phyloP scores from a whole-genome alignment of 2,888 invertebrate species.

The Stramonita haemastoma region DNA sequence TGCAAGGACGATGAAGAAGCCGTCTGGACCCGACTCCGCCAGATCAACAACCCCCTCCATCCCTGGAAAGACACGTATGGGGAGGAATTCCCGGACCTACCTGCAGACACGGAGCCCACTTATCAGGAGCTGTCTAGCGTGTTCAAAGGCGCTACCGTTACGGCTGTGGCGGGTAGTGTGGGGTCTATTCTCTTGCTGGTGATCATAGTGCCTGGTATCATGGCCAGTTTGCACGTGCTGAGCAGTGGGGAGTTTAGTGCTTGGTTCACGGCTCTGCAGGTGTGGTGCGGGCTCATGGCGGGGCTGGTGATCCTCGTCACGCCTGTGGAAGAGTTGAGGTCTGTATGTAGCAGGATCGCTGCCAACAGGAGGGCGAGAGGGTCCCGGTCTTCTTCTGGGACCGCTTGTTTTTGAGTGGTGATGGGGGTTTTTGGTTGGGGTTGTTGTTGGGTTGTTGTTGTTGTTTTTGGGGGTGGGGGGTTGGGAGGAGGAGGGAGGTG shows the following conservation, averaged over 20 bases:
- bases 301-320: conserved; percentile 57
- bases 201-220: conserved; percentile 58
- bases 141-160: conserved; percentile 55
- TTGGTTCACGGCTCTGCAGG: conserved; percentile 58
- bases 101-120: conserved; percentile 54
- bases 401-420: no score
- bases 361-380: neutral
- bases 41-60: conserved; percentile 65
- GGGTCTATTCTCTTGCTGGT: conserved; percentile 55
- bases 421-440: no score
- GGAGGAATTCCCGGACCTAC: conserved; percentile 60
- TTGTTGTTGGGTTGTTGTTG: no score
- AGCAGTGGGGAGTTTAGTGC: conserved; percentile 54
- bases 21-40: conserved; percentile 61
- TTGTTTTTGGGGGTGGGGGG: no score
- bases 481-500: no score
- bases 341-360: conserved; percentile 44
- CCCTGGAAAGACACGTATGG: conserved; percentile 61
- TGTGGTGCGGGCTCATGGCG: conserved; percentile 61
- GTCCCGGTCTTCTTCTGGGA: no score
- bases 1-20: conserved; percentile 49
- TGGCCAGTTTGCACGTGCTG: conserved; percentile 59
- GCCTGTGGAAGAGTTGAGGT: conserved; percentile 59
- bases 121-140: conserved; percentile 51
- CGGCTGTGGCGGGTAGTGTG: conserved; percentile 56